phyloP scores from a whole-genome alignment of 1,140 invertebrate genomes.

The Drosophila subpulchrella region DNA sequence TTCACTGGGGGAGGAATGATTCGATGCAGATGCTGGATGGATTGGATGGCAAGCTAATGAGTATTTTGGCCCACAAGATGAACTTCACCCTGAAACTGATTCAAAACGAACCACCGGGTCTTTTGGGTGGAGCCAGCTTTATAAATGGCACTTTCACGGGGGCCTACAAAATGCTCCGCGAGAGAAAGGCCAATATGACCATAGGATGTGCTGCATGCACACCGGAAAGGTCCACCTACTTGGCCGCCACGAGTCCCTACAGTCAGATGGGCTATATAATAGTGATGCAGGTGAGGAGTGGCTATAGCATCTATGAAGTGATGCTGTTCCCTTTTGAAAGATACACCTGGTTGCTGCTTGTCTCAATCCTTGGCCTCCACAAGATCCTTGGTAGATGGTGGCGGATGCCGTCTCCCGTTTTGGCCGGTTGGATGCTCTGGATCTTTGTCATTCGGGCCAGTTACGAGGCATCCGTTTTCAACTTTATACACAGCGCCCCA shows the following conservation, averaged over 20 bases:
- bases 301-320: constrained; percentile 59
- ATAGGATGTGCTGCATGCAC: constrained; percentile 54
- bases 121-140: constrained; percentile 49
- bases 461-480: constrained; percentile 63
- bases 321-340: constrained; percentile 59
- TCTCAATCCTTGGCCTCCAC: not conserved
- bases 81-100: constrained; percentile 51
- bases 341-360: constrained; percentile 47
- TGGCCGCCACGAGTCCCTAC: constrained; percentile 48
- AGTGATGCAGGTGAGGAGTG: constrained; percentile 19
- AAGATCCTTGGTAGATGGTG: not conserved
- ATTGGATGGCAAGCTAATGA: constrained; percentile 48
- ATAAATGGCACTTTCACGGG: constrained; percentile 65
- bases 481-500: constrained; percentile 64
- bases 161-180: constrained; percentile 47
- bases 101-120: constrained; percentile 39
- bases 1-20: not conserved
- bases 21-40: constrained; percentile 22
- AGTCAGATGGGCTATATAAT: constrained; percentile 55
- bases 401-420: constrained; percentile 3
- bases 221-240: constrained; percentile 31
- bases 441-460: constrained; percentile 45
- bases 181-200: constrained; percentile 51
- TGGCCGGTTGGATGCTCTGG: constrained; percentile 38
- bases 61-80: constrained; percentile 33